phyloP scores from a whole-genome alignment of 2,888 invertebrate genomes.

The Sinopyrophorus schimmeli region DNA sequence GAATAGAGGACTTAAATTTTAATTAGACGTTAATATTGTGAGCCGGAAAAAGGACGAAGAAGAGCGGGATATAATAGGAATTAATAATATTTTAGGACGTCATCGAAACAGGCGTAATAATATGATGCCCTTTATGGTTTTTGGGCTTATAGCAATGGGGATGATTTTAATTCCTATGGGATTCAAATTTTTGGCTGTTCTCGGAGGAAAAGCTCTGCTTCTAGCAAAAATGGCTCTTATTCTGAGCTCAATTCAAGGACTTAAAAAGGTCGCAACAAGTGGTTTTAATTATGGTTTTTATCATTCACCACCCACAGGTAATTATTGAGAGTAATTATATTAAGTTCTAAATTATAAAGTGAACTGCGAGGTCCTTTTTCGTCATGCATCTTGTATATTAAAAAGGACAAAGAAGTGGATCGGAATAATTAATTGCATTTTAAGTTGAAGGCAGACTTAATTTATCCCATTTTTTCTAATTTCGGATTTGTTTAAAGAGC shows the following conservation, averaged over 20 bases:
- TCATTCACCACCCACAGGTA: slow-evolving; percentile 57
- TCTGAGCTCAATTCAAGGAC: slow-evolving; percentile 76
- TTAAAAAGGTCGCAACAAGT: slow-evolving; percentile 76
- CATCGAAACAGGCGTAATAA: slow-evolving; percentile 66
- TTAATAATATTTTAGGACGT: slow-evolving; percentile 46
- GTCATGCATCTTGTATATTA: too few species aligned
- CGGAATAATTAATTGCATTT: neutral
- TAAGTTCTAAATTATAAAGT: slow-evolving; percentile 17
- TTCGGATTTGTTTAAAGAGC: neutral
- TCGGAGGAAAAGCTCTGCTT: slow-evolving; percentile 79
- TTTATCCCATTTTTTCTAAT: too few species aligned
- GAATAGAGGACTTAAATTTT: neutral
- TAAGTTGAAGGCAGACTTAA: too few species aligned
- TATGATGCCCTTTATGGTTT: slow-evolving; percentile 76
- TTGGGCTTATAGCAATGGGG: slow-evolving; percentile 75
- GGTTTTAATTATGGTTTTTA: slow-evolving; percentile 78
- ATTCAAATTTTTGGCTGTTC: slow-evolving; percentile 80
- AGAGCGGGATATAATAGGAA: too few species aligned
- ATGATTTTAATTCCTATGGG: slow-evolving; percentile 80
- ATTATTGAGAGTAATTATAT: slow-evolving; percentile 15
- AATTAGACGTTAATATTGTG: neutral
- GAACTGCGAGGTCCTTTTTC: too few species aligned
- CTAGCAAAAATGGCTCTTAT: slow-evolving; percentile 81
- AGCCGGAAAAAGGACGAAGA: neutral
- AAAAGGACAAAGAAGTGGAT: too few species aligned